phyloP scores from a whole-genome alignment of 1,140 invertebrate species.

The Solenopsis fugax region DNA sequence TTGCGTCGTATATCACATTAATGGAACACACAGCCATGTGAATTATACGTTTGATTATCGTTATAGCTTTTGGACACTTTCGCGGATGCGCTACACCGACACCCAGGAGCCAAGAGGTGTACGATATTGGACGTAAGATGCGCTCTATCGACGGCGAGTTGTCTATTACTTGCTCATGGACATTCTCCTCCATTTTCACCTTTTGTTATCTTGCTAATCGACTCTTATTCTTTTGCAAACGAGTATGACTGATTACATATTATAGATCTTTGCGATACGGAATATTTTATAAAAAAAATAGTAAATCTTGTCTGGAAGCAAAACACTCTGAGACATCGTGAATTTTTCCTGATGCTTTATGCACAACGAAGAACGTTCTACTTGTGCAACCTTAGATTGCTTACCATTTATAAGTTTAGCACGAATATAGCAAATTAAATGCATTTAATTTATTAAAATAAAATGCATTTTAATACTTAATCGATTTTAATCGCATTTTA shows the following conservation, averaged over 20 bases:
- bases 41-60: conserved; percentile 44
- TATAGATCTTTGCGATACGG: neutral
- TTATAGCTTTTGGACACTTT: no score
- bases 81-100: no score
- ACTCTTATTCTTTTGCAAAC: no score
- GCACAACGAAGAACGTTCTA: conserved; percentile 14
- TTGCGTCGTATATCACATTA: conserved; percentile 75
- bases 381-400: conserved; percentile 17
- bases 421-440: conserved; percentile 49
- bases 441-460: neutral
- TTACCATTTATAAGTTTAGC: neutral
- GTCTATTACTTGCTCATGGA: conserved; percentile 62
- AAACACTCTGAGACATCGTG: neutral
- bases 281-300: neutral
- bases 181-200: conserved; percentile 67
- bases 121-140: no score
- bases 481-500: no score
- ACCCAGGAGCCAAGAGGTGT: no score
- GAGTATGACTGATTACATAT: neutral
- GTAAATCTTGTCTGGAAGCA: neutral
- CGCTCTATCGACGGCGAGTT: no score
- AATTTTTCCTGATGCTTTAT: neutral
- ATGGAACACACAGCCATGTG: conserved; percentile 75
- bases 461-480: no score
- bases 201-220: neutral